These are phyloP conservation scores for Catharus bicknelli DNA, from an alignment of 2,113 vertebrate genomes.

Conservation along the genomic window DNA sequence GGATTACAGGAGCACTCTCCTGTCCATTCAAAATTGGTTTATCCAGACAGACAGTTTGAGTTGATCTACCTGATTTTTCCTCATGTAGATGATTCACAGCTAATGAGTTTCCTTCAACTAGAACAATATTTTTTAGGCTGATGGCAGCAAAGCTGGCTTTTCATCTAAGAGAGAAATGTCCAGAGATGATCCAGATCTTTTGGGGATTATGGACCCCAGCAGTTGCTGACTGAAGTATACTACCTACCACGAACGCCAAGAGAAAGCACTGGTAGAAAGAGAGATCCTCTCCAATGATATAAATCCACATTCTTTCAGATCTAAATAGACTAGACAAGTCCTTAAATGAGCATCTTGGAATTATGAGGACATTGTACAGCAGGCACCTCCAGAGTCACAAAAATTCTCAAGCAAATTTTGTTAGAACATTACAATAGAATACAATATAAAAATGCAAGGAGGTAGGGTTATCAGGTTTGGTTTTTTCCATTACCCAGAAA, in stretches of 20 bases:
- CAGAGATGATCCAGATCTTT: not conserved
- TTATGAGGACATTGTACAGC: not conserved
- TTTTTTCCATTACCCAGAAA: not conserved
- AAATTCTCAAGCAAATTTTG: not conserved
- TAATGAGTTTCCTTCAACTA: not conserved
- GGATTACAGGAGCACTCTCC: not conserved
- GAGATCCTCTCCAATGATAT: not conserved
- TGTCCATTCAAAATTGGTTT: not conserved
- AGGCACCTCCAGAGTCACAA: not conserved
- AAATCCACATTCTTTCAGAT: not conserved
- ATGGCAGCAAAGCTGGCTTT: not conserved
- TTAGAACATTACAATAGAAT: not conserved
- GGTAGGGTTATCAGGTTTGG: not conserved
- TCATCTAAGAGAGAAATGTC: not conserved
- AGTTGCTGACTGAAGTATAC: not conserved
- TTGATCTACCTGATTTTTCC: not conserved
- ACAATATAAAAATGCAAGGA: not conserved
- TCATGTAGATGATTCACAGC: not conserved
- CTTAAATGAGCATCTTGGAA: not conserved
- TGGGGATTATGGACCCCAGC: rapidly evolving
- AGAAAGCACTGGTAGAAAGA: not conserved
- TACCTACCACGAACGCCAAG: not conserved
- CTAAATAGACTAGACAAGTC: not conserved
- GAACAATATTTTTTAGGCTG: not conserved
- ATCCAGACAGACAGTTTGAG: not conserved